These are phyloP conservation scores for Nasonia oneida DNA, from an alignment of 2,888 invertebrate species.

Conservation along the genomic window DNA sequence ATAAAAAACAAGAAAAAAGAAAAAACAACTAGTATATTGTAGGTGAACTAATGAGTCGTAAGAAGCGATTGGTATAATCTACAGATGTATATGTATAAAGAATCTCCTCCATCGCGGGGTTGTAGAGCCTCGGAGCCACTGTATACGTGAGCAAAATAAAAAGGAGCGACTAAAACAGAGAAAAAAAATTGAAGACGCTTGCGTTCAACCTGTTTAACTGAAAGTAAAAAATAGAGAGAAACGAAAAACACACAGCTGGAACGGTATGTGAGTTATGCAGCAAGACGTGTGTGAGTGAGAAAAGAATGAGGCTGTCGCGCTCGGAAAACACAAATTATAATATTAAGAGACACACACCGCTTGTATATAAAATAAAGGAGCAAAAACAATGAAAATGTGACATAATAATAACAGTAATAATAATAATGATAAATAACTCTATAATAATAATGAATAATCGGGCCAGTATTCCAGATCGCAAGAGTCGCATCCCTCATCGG, in stretches of 20 bases:
- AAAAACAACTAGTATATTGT: background rate
- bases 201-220: background rate
- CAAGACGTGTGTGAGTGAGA: background rate
- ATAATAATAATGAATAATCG: background rate
- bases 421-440: background rate
- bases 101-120: background rate
- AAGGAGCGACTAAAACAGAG: slow-evolving; percentile 8
- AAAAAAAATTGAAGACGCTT: slow-evolving; percentile 5
- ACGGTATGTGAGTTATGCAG: background rate
- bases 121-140: background rate
- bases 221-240: background rate
- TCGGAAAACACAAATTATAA: slow-evolving; percentile 1
- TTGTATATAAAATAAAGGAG: background rate
- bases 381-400: background rate
- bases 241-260: background rate
- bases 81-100: background rate
- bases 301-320: background rate
- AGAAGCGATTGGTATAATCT: background rate
- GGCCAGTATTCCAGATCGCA: slow-evolving; percentile 59
- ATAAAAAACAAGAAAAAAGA: background rate
- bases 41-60: background rate
- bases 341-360: background rate
- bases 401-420: background rate
- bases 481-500: slow-evolving; percentile 64
- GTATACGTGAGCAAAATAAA: background rate